Conservation (phyloP, 2,797 vertebrate genomes). For the Galaxias olidus region DNA sequence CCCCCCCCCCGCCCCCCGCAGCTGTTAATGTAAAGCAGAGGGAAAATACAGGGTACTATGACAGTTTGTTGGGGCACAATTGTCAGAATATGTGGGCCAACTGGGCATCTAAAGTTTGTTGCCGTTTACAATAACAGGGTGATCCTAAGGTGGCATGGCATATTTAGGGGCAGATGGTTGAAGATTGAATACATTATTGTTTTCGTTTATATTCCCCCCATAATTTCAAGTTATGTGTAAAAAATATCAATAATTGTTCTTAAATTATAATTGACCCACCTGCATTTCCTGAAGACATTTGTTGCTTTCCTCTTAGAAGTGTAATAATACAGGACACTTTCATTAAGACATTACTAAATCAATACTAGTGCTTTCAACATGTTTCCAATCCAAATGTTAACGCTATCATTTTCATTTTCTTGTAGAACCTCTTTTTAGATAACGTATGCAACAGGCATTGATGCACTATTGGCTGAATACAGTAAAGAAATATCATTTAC, state of each 20-base stretch:
- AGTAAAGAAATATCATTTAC: no score
- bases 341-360: neutral
- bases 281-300: no score
- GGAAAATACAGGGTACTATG: neutral
- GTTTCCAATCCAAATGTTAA: slow-evolving; percentile 6
- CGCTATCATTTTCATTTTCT: no score
- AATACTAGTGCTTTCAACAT: neutral
- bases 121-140: neutral
- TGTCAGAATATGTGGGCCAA: neutral
- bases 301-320: no score
- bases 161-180: slow-evolving; percentile 60
- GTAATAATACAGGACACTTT: slow-evolving; percentile 1
- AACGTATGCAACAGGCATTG: no score
- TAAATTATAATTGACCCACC: no score
- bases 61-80: neutral
- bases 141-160: slow-evolving; percentile 30
- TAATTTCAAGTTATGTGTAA: no score
- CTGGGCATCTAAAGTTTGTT: neutral
- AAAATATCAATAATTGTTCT: no score
- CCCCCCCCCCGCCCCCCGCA: neutral
- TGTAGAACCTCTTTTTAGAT: no score
- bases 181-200: slow-evolving; percentile 18
- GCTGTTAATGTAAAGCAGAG: neutral
- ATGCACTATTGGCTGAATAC: no score
- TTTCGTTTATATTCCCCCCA: no score